Base-by-base conservation (phyloP, 2,888 invertebrate genomes). In the Drosophila fulvimacula region DNA sequence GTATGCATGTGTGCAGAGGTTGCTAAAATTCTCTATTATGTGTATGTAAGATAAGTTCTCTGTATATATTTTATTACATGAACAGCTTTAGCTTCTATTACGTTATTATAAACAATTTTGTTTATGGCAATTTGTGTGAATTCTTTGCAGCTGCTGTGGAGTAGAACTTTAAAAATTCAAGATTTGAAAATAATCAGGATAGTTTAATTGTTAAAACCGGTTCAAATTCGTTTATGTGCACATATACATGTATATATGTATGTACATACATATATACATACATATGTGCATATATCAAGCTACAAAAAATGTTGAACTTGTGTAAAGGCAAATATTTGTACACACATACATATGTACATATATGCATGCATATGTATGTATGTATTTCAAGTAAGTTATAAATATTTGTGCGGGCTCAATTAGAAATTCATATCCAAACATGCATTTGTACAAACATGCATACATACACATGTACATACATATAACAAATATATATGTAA, bases 31-130 rank as follows among this genome's bases (percentile, higher is more conserved):
- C 52, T 5, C 21, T 19, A 27, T 15, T 27, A 46, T 56, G 17
- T 53, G 9, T 52, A 41, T 48, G 17, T 44, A 41, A 62, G 13
- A 5, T 1, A n/a, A 2, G 10, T 36, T 44, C 17, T 19, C 41
- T 32, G 5, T 7, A 21, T 41, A 32, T 46, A n/a, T 46, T 46
- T 46, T n/a, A 46, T 27, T 46, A 24, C 39, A 44, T 38, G 24
- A 42, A 36, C 44, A 38, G 17, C 13, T 34, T n/a, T 11, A 42
- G 41, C 44, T 53, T 36, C 17, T 32, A 36, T 44, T 64, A 17
- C 51, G 19, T 34, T 46, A 68, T 36, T 68, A 69, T 68, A 69
- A 59, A 69, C 55, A 74, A 57, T 64, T 69, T 64, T 52, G 67
- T 24, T 60, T 51, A 36, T 41, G 55, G 44, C 41, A 58, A 60